These are phyloP conservation scores for Nebria brevicollis DNA, from an alignment of 2,888 invertebrate genomes.

Conservation along the genomic window DNA sequence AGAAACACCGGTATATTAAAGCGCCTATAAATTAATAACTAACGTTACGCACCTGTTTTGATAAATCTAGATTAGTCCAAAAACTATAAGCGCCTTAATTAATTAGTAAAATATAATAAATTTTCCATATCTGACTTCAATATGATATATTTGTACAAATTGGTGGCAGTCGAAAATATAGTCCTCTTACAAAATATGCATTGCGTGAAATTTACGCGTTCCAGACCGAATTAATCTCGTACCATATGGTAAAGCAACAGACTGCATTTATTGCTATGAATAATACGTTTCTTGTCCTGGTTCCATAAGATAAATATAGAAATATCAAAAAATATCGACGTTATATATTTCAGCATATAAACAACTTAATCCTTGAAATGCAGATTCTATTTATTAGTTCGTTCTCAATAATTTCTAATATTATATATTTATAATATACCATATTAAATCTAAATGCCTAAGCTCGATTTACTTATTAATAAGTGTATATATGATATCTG, in stretches of 20 bases:
- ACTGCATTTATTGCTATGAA: conserved; percentile 14
- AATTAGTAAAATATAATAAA: too few species aligned
- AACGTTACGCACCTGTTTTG: too few species aligned
- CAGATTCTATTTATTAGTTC: neutral
- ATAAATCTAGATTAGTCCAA: too few species aligned
- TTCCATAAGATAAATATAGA: conserved; percentile 13
- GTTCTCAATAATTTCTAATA: too few species aligned
- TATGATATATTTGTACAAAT: neutral
- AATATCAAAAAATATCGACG: neutral
- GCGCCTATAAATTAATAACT: neutral
- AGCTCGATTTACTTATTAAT: too few species aligned
- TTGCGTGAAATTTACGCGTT: neutral
- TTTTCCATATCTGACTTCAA: neutral
- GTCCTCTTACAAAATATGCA: neutral
- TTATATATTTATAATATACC: too few species aligned
- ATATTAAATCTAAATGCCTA: too few species aligned
- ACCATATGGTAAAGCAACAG: neutral
- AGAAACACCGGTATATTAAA: neutral
- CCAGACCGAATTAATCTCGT: conserved; percentile 6
- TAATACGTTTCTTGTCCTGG: conserved; percentile 6
- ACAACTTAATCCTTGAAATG: neutral
- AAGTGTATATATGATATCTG: too few species aligned
- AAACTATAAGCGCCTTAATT: too few species aligned
- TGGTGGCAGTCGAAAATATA: neutral
- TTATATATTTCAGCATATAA: neutral